Evolutionary conservation across 23 tunicate genomes (phyloP), one percentile per base, ranked within the genome.

Genomic region (Trididemnum nubilum): DNA sequence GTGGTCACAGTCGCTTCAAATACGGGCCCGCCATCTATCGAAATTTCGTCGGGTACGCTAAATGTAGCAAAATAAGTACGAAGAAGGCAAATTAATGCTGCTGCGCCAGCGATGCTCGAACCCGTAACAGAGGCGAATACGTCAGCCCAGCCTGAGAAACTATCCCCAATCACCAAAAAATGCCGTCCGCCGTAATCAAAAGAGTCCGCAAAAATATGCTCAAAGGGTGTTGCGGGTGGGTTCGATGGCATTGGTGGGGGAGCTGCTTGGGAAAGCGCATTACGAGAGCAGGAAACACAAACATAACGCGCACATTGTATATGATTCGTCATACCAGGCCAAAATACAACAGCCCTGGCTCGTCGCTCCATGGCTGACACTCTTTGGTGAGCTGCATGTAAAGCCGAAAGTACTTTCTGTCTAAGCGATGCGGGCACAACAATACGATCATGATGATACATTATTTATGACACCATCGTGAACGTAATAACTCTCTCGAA

Each of bases 21-120:
- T 27, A 22, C 65, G 27, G 82, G 72, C 51, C 82, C 69, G 15
- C 82, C 82, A 77, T 77, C 72, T 2, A 36, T 26, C 12, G 35
- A 39, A 57, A 77, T 2, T 77, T 77, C 82, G 28, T 77, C 82
- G 18, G 82, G 72, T 31, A 77, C 61, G 4, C 82, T 33, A 32
- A 77, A 77, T 12, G 71, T 77, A 5, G 61, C 71, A 22, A 77
- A 77, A 4, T 39, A 24, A 4, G 33, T 3, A 22, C 79, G 52
- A 24, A 73, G 79, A 5, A 39, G 79, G 33, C 51, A 24, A 36
- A 73, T 58, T 4, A 73, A 34, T 2, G 52, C 79, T 4, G 12
- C 15, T 22, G 79, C 54, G 3, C 54, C 54, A 7, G 79, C 28
- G 24, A 61, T 24, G 67, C 4, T 15, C 2, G 57, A 4, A 7